Evolutionary conservation across 2,888 invertebrate species (phyloP), one percentile per base, ranked within the genome.

Genomic region (Drosophila mettleri): DNA sequence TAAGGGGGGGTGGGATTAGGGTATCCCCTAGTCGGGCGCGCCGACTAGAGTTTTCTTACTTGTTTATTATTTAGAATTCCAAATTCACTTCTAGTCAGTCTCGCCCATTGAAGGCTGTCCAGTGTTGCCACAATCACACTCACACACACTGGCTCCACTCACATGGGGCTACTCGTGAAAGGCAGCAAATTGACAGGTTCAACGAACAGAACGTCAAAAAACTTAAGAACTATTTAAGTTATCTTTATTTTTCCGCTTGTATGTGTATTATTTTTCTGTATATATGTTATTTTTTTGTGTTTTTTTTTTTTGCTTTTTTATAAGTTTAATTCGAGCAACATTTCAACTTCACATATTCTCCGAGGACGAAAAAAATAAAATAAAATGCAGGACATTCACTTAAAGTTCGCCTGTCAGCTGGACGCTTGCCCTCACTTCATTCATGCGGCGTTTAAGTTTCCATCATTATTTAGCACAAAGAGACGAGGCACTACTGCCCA

Each of bases 281-380:
- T 43, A 24, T 24, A 43, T 43, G n/a, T 27, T 24, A 43, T 49
- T 65, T 70, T 60, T 48, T 46, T 27, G 36, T 43, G 6, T 48
- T 66, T 69, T 53, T 34, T 63, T 46, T 55, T 60, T 67, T 67
- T 45, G 54, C 62, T 43, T 59, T 63, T 53, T 59, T 63, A 80
- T 80, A 75, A 83, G 85, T 90, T 91, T 82, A 88, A 86, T 90
- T 90, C 88, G 76, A 78, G 82, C 81, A 85, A 78, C 80, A 86
- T 69, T 91, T 88, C 88, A 90, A 88, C 90, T 88, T 70, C 87
- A 81, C 80, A 90, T 84, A 86, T 90, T 81, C 90, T 91, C 91
- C 69, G 79, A 90, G 90, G 91, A 91, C 86, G 85, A 86, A 54
- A 38, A 49, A 85, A 86, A 86, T 51, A 38, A 49, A 85, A 86